Evolutionary conservation across 2,113 vertebrate genomes (phyloP), one percentile per base, ranked within the genome.

Genomic region (Chloropsis cyanopogon): DNA sequence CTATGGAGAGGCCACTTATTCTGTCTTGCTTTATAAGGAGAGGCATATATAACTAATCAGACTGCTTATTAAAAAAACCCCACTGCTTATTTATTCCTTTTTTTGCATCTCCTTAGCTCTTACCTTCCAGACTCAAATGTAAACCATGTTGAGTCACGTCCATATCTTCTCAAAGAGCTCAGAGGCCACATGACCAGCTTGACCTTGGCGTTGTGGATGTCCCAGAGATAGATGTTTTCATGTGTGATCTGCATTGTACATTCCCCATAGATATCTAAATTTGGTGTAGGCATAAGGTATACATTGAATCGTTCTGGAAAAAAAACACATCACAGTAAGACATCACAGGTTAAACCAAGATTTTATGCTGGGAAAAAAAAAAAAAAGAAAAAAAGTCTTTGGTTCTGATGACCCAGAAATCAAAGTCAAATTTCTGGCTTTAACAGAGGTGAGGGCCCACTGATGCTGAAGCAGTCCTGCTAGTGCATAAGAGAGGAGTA

Each of bases 171-270:
- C 92, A 99, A 98, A 14, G 99, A 99, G 97, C 99, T 99, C 92
- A 99, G 98, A 23, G 99, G 99, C 99, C 99, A 99, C 99, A 99
- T 99, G 96, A 99, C 98, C 95, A 99, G 98, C 95, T 99, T 99
- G 94, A 99, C 98, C 95, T 99, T 99, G 91, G 99, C 98, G 54
- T 99, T 99, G 98, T 99, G 99, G 92, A 99, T 99, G 95, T 99
- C 99, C 99, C 99, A 99, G 96, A 99, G 99, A 98, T 99, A 99
- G 97, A 99, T 99, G 97, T 99, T 99, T 97, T 99, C 99, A 50
- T 99, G 99, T 22, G 99, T 99, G 97, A 99, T 99, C 98, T 99
- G 99, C 99, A 99, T 99, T 86, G 99, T 99, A 98, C 99, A 99
- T 98, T 99, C 99, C 21, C 99, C 99, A 44, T 99, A 99, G 97